Conservation (phyloP, 1,140 invertebrate genomes). For the Neelides sp. region DNA sequence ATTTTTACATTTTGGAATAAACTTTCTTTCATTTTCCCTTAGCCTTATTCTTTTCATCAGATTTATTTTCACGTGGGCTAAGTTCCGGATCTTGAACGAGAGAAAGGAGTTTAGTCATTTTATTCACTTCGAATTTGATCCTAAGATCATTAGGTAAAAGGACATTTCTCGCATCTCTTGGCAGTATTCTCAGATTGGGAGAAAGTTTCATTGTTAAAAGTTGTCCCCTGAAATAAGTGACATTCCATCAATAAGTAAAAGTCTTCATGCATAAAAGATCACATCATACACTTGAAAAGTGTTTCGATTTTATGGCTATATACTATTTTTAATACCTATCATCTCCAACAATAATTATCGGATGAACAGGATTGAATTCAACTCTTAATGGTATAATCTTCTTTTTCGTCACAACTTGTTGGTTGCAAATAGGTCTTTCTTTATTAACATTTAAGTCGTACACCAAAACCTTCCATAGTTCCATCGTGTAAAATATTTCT, state of each 20-base stretch:
- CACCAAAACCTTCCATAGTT: constrained; percentile 44
- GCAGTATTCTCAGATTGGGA: constrained; percentile 71
- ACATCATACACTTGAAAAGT: too few relatives aligned
- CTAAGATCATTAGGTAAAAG: constrained; percentile 39
- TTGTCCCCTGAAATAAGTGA: constrained; percentile 50
- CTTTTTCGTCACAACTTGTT: constrained; percentile 68
- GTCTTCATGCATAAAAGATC: background rate
- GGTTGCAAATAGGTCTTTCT: constrained; percentile 74
- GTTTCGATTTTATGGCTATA: too few relatives aligned
- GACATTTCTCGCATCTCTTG: constrained; percentile 68
- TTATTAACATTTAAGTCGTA: constrained; percentile 85
- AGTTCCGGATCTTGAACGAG: constrained; percentile 59
- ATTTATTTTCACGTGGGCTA: too few relatives aligned
- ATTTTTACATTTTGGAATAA: too few relatives aligned
- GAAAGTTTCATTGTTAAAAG: constrained; percentile 73
- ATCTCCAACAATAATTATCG: constrained; percentile 77
- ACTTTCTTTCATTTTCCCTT: too few relatives aligned
- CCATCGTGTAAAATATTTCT: background rate
- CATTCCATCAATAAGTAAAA: background rate
- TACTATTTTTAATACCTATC: constrained; percentile 55
- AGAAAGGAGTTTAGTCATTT: constrained; percentile 68
- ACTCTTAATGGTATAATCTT: constrained; percentile 67
- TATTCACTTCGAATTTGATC: constrained; percentile 54
- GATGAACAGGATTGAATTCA: constrained; percentile 67
- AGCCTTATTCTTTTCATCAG: too few relatives aligned